Percentiles rank a stretch among this genome's conserved stretches.
Evolutionary conservation across 2,113 vertebrate genomes (phyloP).

Genomic region (Acrocephalus kingi): DNA sequence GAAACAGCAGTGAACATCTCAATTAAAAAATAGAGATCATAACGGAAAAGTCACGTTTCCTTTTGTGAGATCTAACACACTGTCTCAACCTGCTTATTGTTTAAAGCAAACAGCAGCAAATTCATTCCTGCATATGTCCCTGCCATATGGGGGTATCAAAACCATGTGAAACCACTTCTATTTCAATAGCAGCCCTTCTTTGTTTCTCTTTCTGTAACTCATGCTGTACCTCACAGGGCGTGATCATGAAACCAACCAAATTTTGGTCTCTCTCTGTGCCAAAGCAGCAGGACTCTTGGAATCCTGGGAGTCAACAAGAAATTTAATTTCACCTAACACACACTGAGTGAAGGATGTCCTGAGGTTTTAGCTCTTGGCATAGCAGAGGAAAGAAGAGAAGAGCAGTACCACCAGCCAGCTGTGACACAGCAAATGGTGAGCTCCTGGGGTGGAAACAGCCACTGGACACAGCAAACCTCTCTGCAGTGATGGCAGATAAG

Average conservation of each 20-base stretch:
- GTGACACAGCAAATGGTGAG: neutral
- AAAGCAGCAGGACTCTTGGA: neutral
- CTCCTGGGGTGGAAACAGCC: neutral
- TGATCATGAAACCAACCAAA: neutral
- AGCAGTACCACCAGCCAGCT: neutral
- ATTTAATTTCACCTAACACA: neutral
- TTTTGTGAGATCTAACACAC: neutral
- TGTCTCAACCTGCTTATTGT: constrained; percentile 19
- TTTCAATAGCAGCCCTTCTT: neutral
- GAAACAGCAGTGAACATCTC: neutral
- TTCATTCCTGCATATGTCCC: neutral
- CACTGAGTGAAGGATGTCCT: neutral
- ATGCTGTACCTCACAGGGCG: neutral
- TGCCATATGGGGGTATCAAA: constrained; percentile 1
- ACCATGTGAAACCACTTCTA: neutral
- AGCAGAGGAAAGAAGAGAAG: neutral
- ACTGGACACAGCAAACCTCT: neutral
- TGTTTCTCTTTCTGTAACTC: neutral
- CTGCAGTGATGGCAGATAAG: neutral
- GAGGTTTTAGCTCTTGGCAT: neutral
- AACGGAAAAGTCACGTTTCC: neutral
- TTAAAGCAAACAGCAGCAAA: constrained; percentile 4
- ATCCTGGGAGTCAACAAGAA: neutral
- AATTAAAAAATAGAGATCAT: neutral
- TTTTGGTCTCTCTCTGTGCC: neutral